Conservation (phyloP, 2,888 invertebrate species). For the Pollenia angustigena region DNA sequence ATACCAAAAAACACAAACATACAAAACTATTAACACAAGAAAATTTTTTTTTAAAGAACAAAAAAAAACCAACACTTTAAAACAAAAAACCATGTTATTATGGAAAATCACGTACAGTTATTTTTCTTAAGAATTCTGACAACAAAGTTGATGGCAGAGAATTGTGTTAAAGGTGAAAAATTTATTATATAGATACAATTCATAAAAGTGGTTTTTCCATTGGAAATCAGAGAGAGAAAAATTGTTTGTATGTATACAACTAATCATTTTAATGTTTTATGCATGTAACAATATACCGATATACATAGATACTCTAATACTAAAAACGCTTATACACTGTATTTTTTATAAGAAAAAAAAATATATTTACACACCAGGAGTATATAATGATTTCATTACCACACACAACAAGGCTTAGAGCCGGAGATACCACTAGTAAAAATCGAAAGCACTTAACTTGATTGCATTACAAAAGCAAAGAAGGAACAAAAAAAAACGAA, state of each 20-base stretch:
- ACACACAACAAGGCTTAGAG: constrained; percentile 47
- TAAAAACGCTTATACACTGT: constrained; percentile 12
- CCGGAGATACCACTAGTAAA: constrained; percentile 30
- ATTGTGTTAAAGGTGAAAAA: constrained; percentile 14
- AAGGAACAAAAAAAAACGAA: constrained; percentile 7
- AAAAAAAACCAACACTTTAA: constrained; percentile 5
- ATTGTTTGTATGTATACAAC: constrained; percentile 15
- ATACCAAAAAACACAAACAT: background rate
- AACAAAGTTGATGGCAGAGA: constrained; percentile 19
- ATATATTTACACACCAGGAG: constrained; percentile 22
- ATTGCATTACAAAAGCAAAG: constrained; percentile 64
- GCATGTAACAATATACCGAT: constrained; percentile 4
- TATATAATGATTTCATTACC: constrained; percentile 63
- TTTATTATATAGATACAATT: constrained; percentile 35
- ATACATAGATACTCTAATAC: background rate
- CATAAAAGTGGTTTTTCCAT: constrained; percentile 41
- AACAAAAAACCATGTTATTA: constrained; percentile 44
- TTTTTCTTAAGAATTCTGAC: background rate
- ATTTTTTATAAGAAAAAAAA: constrained; percentile 12
- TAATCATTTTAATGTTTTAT: constrained; percentile 61
- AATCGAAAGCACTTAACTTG: constrained; percentile 71
- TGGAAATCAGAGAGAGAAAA: background rate
- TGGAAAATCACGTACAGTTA: constrained; percentile 49
- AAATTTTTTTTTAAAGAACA: background rate
- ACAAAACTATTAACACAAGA: background rate